Base-by-base conservation (phyloP, 35 echinoderm and acorn worm species). In the Lytechinus variegatus region DNA sequence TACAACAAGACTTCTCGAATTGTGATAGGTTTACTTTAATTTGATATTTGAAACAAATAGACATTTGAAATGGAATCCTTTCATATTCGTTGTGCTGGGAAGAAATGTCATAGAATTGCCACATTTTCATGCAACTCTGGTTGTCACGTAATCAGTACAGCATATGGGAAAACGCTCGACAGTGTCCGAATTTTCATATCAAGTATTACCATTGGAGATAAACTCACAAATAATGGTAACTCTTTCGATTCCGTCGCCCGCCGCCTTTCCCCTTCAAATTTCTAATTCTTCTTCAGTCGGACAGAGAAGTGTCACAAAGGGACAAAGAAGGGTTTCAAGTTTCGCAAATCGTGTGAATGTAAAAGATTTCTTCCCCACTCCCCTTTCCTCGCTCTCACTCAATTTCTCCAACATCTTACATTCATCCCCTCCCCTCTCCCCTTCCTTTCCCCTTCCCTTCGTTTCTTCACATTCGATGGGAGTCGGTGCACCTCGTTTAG, bases 291-390 rank as follows among this genome's bases (percentile, higher is more conserved):
- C 52, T 54, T 93, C 92, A 93, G 92, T 93, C 92, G 92, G 92
- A 93, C 92, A 93, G 55, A 93, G 92, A 53, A 53, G 54, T 93
- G 92, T 93, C 92, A 93, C 92, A 93, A 93, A 93, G 92, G 92
- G 92, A 93, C 92, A 93, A 93, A 93, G 92, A 54, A 54, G 8
- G 92, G 92, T 93, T 93, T 93, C 92, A 93, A 93, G 92, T 93
- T 93, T 93, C 92, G 92, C 92, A 93, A 93, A 93, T 93, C 53
- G 92, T 93, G 92, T 93, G 92, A 54, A 93, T 93, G 27, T 93
- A 93, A 93, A 93, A 93, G 92, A 93, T 33, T 93, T 93, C 5
- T 93, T 93, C 55, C 66, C 66, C 66, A 24, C 66, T 79, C 66
- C 66, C 66, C 66, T 24, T 79, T 79, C 21, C 66, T 79, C 66